Evolutionary conservation across 2,888 invertebrate species (phyloP), one percentile per base, ranked within the genome.

Genomic region (Lumbricus terrestris): DNA sequence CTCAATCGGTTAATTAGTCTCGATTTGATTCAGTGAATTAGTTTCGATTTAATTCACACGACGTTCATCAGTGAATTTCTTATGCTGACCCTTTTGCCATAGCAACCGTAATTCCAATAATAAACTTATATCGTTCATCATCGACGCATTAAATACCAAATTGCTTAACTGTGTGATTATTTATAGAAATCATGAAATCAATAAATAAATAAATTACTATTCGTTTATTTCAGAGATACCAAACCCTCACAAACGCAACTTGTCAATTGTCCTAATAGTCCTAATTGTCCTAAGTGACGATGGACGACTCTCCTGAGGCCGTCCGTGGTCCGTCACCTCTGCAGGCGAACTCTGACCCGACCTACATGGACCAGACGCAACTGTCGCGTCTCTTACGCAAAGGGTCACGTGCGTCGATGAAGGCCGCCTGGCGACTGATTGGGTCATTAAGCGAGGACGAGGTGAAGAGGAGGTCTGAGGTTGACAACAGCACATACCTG

Each of bases 401-500:
- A 15, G 91, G 83, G 20, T 90, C 91, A 33, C 82, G 88, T 35
- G 40, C 88, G 6, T 91, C 92, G 23, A 85, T 91, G 29, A 40
- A n/a, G 34, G 91, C 91, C 40, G 92, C 92, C 47, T 91, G 90
- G 85, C 35, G 90, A 16, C 90, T 91, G 38, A 37, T 90, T 18
- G 88, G 83, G 82, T 38, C 69, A n/a, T 42, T 92, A 47, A n/a
- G 88, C 37, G 90, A 89, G 42, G 91, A 90, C 37, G 91, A 92
- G 35, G 89, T 92, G n/a, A 47, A 38, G n/a, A 47, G n/a, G 35
- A 38, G 92, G 23, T 92, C 91, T 16, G 18, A 37, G 33, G 42
- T 90, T 15, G 91, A 91, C 69, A 85, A 89, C 42, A 88, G 88
- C 34, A 91, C 92, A 2, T 92, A 91, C 54, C 90, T 92, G 35